phyloP scores from a whole-genome alignment of 2,113 vertebrate genomes.

The Lampris incognitus region DNA sequence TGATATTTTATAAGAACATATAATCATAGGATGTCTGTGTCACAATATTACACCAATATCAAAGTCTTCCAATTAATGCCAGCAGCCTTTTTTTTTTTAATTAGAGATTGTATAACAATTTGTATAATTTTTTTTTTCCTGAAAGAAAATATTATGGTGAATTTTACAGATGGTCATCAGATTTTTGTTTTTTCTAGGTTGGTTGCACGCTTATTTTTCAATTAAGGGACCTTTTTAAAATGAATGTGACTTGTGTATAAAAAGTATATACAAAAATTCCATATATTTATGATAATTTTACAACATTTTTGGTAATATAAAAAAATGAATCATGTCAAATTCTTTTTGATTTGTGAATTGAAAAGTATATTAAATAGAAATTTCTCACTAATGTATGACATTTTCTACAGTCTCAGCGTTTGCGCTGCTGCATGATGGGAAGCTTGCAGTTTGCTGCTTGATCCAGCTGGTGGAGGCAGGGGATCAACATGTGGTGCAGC shows the following conservation, averaged over 20 bases:
- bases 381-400: conserved; percentile 10
- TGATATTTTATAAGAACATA: conserved; percentile 32
- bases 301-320: conserved; percentile 71
- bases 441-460: neutral
- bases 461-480: conserved; percentile 63
- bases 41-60: conserved; percentile 54
- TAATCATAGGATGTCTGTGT: conserved; percentile 33
- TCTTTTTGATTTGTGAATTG: conserved; percentile 61
- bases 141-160: conserved; percentile 37
- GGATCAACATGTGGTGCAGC: neutral
- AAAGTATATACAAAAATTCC: conserved; percentile 69
- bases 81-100: conserved; percentile 30
- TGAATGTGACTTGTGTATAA: conserved; percentile 57
- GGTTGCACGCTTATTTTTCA: conserved; percentile 66
- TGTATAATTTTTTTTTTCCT: conserved; percentile 38
- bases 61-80: conserved; percentile 50
- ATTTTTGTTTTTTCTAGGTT: conserved; percentile 45
- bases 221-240: conserved; percentile 66
- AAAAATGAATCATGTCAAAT: conserved; percentile 59
- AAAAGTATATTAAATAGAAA: conserved; percentile 71
- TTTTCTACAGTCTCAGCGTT: neutral
- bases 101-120: conserved; percentile 27
- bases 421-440: neutral
- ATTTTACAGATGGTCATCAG: conserved; percentile 42
- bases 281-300: conserved; percentile 77